Evolutionary conservation across 2,888 invertebrate genomes (phyloP).

Genomic region (Antheraea yamamai): DNA sequence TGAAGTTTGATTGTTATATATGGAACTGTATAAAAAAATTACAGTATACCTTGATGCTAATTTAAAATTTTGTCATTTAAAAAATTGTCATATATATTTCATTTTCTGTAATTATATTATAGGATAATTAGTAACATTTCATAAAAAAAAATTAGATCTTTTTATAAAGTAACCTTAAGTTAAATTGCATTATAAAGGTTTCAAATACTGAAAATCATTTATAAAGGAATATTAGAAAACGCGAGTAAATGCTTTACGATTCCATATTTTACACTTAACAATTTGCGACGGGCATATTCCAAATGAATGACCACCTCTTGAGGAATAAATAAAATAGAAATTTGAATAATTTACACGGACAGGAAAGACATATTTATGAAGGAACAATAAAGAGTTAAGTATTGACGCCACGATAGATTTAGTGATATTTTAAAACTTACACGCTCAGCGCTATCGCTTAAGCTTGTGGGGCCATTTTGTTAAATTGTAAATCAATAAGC

Average conservation of each 20-base stretch:
- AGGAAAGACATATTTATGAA: conserved; percentile 5
- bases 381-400: conserved; percentile 7
- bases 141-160: not conserved
- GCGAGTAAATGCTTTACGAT: not conserved
- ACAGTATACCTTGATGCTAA: too few species aligned
- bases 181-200: not conserved
- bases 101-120: too few species aligned
- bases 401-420: conserved; percentile 2
- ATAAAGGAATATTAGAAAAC: not conserved
- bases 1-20: too few species aligned
- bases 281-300: not conserved
- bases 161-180: not conserved
- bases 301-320: not conserved
- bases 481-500: conserved; percentile 10
- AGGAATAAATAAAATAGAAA: not conserved
- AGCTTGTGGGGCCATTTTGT: conserved; percentile 3
- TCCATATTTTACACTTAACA: not conserved
- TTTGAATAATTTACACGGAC: conserved; percentile 1
- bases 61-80: too few species aligned
- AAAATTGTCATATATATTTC: too few species aligned
- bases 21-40: too few species aligned
- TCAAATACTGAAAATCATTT: not conserved
- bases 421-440: conserved; percentile 1
- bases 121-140: not conserved
- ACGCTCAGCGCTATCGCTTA: conserved; percentile 1